Evolutionary conservation across 2,113 vertebrate genomes (phyloP).

Genomic region (Ciconia boyciana): DNA sequence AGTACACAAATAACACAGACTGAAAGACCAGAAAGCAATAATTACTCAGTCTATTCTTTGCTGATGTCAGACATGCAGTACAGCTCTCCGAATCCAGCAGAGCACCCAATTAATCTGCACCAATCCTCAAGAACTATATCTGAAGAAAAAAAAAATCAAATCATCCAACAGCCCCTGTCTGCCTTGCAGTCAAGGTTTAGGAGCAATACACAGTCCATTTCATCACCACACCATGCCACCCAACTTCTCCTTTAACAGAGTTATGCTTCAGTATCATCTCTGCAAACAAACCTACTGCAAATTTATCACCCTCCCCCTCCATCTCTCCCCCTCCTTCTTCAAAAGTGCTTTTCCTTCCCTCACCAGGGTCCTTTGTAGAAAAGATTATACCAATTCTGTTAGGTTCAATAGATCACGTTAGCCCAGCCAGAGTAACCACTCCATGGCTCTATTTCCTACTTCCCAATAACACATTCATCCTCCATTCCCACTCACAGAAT

Average conservation of each 20-base stretch:
- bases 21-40: conserved; percentile 32
- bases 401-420: neutral
- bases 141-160: neutral
- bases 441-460: neutral
- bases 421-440: neutral
- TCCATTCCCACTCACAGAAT: neutral
- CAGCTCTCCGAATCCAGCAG: neutral
- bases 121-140: neutral
- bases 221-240: neutral
- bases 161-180: neutral
- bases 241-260: neutral
- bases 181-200: neutral
- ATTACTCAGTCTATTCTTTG: conserved; percentile 29
- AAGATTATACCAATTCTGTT: neutral
- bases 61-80: conserved; percentile 7
- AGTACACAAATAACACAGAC: neutral
- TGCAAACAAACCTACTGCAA: neutral
- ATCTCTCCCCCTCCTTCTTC: neutral
- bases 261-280: neutral
- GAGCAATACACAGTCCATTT: neutral
- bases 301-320: neutral
- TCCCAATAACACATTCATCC: neutral
- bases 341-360: neutral
- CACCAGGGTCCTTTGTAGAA: neutral
- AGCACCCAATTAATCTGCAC: conserved; percentile 20